A percentile compares a stretch with the other conserved stretches of the same genome.
Evolutionary conservation across 2,113 vertebrate genomes (phyloP).

Genomic region (Piliocolobus tephrosceles): DNA sequence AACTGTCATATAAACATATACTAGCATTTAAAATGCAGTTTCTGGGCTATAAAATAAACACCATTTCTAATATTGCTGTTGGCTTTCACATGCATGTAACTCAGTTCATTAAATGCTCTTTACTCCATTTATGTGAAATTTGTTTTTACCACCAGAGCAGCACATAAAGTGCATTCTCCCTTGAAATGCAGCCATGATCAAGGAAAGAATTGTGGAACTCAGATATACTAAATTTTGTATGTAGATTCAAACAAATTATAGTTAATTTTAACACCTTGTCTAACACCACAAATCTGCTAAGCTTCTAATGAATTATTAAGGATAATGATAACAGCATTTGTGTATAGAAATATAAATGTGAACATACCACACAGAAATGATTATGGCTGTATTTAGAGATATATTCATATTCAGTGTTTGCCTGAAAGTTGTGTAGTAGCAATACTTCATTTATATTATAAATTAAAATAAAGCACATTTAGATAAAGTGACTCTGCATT

Average conservation of each 20-base stretch:
- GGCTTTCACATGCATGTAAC: conserved; percentile 81
- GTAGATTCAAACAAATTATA: neutral
- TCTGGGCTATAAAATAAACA: conserved; percentile 87
- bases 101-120: conserved; percentile 79
- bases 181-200: neutral
- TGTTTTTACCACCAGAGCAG: conserved; percentile 71
- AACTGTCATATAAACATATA: conserved; percentile 88
- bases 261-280: conserved; percentile 23
- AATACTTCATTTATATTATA: conserved; percentile 2
- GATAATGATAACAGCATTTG: neutral
- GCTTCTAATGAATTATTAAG: neutral
- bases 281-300: neutral
- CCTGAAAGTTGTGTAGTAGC: neutral
- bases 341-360: neutral
- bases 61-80: conserved; percentile 86
- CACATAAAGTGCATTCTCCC: neutral
- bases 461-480: conserved; percentile 32
- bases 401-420: neutral
- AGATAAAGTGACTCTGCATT: neutral
- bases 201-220: neutral
- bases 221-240: neutral
- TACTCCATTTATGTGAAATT: conserved; percentile 62
- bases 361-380: neutral
- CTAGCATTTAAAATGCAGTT: conserved; percentile 87
- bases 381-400: neutral